Conservation (phyloP, 2,113 vertebrate genomes). For the Nematolebias whitei region DNA sequence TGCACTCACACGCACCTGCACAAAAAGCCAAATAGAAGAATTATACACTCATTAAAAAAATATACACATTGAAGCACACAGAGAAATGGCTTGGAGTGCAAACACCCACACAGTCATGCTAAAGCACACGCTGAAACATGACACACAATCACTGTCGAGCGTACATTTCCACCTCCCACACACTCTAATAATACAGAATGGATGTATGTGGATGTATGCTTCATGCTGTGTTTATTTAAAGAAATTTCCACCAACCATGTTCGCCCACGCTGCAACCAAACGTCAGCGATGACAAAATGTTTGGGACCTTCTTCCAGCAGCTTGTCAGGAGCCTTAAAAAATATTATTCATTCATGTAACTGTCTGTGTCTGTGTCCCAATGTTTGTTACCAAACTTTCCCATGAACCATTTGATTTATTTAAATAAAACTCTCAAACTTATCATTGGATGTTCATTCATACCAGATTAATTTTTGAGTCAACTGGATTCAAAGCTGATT, state of each 20-base stretch:
- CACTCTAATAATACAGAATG: slow-evolving; percentile 7
- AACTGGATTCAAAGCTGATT: no score
- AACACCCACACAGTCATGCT: slow-evolving; percentile 12
- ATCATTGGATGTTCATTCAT: no score
- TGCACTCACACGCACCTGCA: slow-evolving; percentile 15
- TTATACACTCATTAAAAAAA: background rate
- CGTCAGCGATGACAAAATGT: background rate
- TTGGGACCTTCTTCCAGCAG: background rate
- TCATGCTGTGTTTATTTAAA: slow-evolving; percentile 22
- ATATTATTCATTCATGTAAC: background rate
- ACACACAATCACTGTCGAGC: slow-evolving; percentile 5
- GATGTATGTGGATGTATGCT: background rate
- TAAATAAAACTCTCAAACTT: no score
- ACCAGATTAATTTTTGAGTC: no score
- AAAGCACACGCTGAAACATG: slow-evolving; percentile 2
- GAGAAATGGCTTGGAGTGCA: background rate
- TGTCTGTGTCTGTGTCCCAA: no score
- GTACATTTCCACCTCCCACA: slow-evolving; percentile 9
- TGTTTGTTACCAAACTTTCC: no score
- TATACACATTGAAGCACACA: background rate
- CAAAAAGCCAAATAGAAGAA: background rate
- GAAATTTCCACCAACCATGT: slow-evolving; percentile 1
- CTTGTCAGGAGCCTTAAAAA: slow-evolving; percentile 2
- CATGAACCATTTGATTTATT: no score
- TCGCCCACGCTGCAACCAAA: background rate